Conservation (phyloP, 2,113 vertebrate species). For the Beaufortia kweichowensis region DNA sequence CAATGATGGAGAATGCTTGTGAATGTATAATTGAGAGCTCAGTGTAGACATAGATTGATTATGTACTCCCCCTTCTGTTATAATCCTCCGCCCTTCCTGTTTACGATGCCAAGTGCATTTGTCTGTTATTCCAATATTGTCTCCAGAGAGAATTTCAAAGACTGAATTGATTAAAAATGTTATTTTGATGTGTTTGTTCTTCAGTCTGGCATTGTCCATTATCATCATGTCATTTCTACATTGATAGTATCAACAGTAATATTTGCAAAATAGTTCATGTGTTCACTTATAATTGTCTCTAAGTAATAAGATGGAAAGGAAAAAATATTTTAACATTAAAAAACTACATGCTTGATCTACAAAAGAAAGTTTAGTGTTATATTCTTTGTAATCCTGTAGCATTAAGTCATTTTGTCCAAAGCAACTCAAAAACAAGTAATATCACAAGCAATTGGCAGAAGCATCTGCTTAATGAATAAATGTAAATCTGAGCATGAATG, state of each 20-base stretch:
- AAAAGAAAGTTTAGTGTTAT: too few relatives aligned
- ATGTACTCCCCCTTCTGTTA: constrained; percentile 48
- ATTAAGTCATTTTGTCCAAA: too few relatives aligned
- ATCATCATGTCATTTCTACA: not conserved
- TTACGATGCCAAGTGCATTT: constrained; percentile 27
- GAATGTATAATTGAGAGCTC: constrained; percentile 77
- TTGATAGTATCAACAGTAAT: not conserved
- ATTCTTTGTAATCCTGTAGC: too few relatives aligned
- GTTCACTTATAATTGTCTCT: not conserved
- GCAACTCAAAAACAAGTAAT: too few relatives aligned
- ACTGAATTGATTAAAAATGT: constrained; percentile 2
- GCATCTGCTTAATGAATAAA: too few relatives aligned
- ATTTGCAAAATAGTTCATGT: not conserved
- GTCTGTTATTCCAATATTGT: constrained; percentile 6
- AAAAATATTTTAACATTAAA: not conserved
- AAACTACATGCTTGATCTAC: too few relatives aligned
- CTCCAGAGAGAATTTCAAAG: not conserved
- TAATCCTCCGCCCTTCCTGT: constrained; percentile 3
- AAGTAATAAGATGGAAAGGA: not conserved
- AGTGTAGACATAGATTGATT: constrained; percentile 72
- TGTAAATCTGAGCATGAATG: not conserved
- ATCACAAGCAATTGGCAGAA: not conserved
- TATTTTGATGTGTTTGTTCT: constrained; percentile 21
- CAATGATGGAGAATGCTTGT: constrained; percentile 78
- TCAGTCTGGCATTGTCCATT: constrained; percentile 9